Base-by-base conservation (phyloP, 2,113 vertebrate species). In the Pseudopipra pipra region DNA sequence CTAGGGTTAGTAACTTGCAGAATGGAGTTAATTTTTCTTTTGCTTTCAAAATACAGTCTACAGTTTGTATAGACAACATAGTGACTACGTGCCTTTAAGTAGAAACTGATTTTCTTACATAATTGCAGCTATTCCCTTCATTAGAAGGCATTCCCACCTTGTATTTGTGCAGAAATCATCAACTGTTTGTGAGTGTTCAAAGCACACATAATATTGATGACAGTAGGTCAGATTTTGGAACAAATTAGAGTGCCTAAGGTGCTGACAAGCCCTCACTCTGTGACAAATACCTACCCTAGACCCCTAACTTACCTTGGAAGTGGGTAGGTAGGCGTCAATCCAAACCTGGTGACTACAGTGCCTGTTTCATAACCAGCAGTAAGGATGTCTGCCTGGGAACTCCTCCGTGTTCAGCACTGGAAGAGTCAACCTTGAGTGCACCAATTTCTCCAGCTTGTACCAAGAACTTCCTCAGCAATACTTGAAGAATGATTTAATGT, bases 301-400 rank as follows among this genome's bases (percentile, higher is more conserved):
- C 6, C 30, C 27, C 14, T 21, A 27, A 10, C 54, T 65, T 37
- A 22, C 24, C 23, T 51, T 39, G 17, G 20, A 31, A 41, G 20
- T 14, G 21, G 25, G 54, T 8, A 41, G 30, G 22, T 9, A 41
- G 27, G 25, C 14, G 5, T 49, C 49, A 41, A 3, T 6, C 15
- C 31, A n/a, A 58, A 70, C 6, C 12, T 33, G 11, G 8, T 31
- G 37, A 67, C n/a, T 39, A 31, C 1, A 16, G 18, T 7, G 22
- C 31, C 44, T 27, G 33, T 46, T 82, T 30, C 3, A 2, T 14
- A 46, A 2, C 8, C 8, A 33, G 31, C 3, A 1, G 4, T 39
- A 27, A 23, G 43, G 19, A 18, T 21, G 37, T 52, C 30, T 51
- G 23, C 11, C 15, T 0, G 1, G 49, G 28, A 46, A 20, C 21